Evolutionary conservation across 2,888 invertebrate genomes (phyloP).

Genomic region (Asteroscopus sphinx): DNA sequence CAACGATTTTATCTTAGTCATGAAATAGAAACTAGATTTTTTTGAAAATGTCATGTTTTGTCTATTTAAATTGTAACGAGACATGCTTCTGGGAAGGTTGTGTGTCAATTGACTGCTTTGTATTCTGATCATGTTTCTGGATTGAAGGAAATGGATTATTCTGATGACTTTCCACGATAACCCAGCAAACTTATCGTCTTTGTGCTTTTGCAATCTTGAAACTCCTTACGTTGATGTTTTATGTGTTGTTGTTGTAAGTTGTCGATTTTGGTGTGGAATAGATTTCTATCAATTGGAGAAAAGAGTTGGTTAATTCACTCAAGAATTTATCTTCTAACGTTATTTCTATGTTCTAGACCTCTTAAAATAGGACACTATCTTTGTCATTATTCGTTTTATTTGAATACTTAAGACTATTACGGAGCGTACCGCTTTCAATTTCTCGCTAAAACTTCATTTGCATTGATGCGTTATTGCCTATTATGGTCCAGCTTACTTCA

Average conservation of each 20-base stretch:
- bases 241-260: slow-evolving; percentile 24
- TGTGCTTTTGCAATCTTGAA: slow-evolving; percentile 40
- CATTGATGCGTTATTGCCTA: slow-evolving; percentile 11
- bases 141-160: slow-evolving; percentile 45
- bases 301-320: not conserved
- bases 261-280: slow-evolving; percentile 19
- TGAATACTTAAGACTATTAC: slow-evolving; percentile 7
- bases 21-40: slow-evolving; percentile 55
- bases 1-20: slow-evolving; percentile 54
- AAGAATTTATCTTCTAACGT: not conserved
- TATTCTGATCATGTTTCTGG: slow-evolving; percentile 42
- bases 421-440: slow-evolving; percentile 30
- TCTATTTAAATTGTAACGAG: slow-evolving; percentile 47
- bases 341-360: not conserved
- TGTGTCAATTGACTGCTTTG: slow-evolving; percentile 41
- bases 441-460: slow-evolving; percentile 30
- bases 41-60: slow-evolving; percentile 45
- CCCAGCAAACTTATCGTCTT: slow-evolving; percentile 42
- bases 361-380: not conserved
- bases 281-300: slow-evolving; percentile 16
- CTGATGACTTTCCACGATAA: slow-evolving; percentile 40
- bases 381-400: slow-evolving; percentile 2
- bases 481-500: slow-evolving; percentile 4
- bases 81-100: slow-evolving; percentile 31
- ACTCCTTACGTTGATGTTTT: slow-evolving; percentile 30